Base-by-base conservation (phyloP, 1,140 invertebrate genomes). In the Maniola jurtina region DNA sequence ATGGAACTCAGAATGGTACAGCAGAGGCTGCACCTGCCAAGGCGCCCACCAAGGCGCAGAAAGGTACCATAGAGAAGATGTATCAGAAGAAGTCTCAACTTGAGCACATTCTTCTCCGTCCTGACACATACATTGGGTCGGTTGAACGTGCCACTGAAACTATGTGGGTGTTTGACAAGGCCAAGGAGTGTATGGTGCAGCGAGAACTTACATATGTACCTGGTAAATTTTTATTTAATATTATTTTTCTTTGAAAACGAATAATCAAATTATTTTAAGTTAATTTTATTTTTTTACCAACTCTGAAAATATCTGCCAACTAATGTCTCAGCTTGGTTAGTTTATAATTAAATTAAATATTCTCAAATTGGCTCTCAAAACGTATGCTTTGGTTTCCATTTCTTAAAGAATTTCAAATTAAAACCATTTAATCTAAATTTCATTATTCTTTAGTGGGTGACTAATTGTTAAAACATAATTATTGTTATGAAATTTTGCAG, bases 51-150 rank as follows among this genome's bases (percentile, higher is more conserved):
- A 78, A 84, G 33, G 84, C 83, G 9, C 82, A 84, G 42, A 92
- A 92, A 66, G 90, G 92, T 61, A 92, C 96, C 2, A 98, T 99
- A 71, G 99, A 99, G 84, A 95, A 98, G 75, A 99, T 98, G 76
- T 99, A 99, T 87, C 98, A 99, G 89, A 99, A 99, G 91, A 99
- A 99, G 85, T 96, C 97, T 13, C 99, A 99, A 84, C 91, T 99
- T 73, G 99, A 99, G 89, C 99, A 99, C 80, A 99, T 99, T 81
- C 92, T 99, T 11, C 92, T 99, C 13, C 93, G 99, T 80, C 99
- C 99, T 14, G 99, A 99, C 85, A 99, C 99, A 5, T 99, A 99
- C 83, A 99, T 99, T 82, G 99, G 97, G 15, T 99, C 98, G 9
- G 96, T 99, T 7, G 98, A 99, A 87, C 94, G 93, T 55, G 92